These are phyloP conservation scores for Eumaeus atala DNA, from an alignment of 1,140 invertebrate genomes.

Conservation along the genomic window DNA sequence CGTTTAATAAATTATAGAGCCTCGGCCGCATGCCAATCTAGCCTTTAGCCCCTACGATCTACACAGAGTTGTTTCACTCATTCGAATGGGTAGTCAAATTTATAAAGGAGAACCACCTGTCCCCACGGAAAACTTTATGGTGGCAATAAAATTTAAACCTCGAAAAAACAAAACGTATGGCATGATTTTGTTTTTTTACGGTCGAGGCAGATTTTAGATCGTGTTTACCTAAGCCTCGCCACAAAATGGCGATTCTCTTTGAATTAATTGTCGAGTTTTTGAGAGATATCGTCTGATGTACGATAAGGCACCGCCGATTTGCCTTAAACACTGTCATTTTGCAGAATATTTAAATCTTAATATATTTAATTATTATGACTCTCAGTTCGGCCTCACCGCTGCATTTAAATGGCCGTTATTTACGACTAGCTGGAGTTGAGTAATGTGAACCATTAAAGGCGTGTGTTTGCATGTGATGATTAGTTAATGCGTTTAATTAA, in stretches of 20 bases:
- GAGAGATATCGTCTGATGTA: slow-evolving; percentile 63
- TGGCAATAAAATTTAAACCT: slow-evolving; percentile 71
- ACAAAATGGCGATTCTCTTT: slow-evolving; percentile 55
- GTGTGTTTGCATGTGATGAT: background rate
- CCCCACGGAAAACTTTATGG: slow-evolving; percentile 72
- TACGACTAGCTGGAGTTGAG: slow-evolving; percentile 15
- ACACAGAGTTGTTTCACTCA: no score
- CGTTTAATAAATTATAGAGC: slow-evolving; percentile 65
- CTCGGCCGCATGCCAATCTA: slow-evolving; percentile 60
- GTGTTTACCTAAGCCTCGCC: slow-evolving; percentile 71
- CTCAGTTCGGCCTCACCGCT: slow-evolving; percentile 31
- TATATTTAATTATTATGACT: slow-evolving; percentile 46
- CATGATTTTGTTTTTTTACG: slow-evolving; percentile 60
- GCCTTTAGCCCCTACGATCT: slow-evolving; percentile 36
- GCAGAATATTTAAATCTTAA: slow-evolving; percentile 35
- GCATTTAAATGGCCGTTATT: slow-evolving; percentile 22
- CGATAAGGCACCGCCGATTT: slow-evolving; percentile 60
- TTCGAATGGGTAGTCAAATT: slow-evolving; percentile 54
- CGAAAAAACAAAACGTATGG: slow-evolving; percentile 65
- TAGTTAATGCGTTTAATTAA: background rate
- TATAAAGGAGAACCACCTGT: slow-evolving; percentile 72
- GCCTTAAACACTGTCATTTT: slow-evolving; percentile 50
- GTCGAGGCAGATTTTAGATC: slow-evolving; percentile 64
- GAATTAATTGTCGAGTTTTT: slow-evolving; percentile 68
- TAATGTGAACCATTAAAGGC: background rate